A percentile compares a stretch with the other conserved stretches of the same genome.
Conservation (phyloP, 2,113 vertebrate species). For the Notechis scutatus region DNA sequence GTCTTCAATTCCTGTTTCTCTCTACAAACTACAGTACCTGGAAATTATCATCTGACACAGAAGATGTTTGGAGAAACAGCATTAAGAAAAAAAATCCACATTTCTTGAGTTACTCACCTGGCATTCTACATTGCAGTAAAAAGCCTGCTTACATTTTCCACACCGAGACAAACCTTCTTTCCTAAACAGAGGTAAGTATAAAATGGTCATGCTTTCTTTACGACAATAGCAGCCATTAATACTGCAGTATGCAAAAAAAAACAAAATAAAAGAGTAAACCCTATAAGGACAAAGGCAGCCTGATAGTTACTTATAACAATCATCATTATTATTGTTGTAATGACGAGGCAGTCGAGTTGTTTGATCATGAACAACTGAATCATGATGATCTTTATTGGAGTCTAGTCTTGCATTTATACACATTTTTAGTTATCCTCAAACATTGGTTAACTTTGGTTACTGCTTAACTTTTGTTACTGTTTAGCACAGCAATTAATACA, state of each 20-base stretch:
- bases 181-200: constrained; percentile 69
- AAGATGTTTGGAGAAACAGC: not conserved
- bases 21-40: not conserved
- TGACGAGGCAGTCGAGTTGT: no score
- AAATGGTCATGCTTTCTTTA: constrained; percentile 23
- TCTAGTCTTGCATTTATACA: no score
- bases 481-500: no score
- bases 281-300: not conserved
- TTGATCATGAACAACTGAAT: no score
- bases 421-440: no score
- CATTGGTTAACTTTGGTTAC: no score
- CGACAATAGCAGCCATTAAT: not conserved
- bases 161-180: constrained; percentile 91
- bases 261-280: no score
- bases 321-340: not conserved
- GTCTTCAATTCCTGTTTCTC: not conserved
- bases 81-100: not conserved
- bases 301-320: not conserved
- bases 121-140: constrained; percentile 91
- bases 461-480: no score
- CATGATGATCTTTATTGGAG: no score
- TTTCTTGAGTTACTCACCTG: constrained; percentile 76
- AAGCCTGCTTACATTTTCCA: constrained; percentile 94
- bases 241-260: not conserved
- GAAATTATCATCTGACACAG: not conserved